Conservation (phyloP, 2,888 invertebrate genomes). For the Scelioninae gen. 2 region DNA sequence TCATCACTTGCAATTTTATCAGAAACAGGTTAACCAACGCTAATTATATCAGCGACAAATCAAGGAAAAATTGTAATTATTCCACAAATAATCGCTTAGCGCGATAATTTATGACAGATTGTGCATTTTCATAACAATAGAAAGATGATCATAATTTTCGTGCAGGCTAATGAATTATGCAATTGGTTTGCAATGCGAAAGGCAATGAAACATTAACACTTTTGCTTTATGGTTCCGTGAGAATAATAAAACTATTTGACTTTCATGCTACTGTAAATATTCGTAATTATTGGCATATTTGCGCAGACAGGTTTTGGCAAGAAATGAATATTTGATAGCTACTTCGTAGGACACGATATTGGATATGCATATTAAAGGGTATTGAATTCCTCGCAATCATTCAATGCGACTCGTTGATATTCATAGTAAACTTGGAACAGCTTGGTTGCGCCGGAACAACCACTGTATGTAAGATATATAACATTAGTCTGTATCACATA, state of each 20-base stretch:
- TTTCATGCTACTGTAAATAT: slow-evolving; percentile 36
- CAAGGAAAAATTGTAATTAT: slow-evolving; percentile 22
- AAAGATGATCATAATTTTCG: slow-evolving; percentile 12
- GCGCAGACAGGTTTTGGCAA: slow-evolving; percentile 37
- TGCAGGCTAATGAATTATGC: slow-evolving; percentile 35
- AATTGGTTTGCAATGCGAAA: background rate
- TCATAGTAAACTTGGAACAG: slow-evolving; percentile 58
- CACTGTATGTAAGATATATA: slow-evolving; percentile 32
- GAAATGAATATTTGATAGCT: slow-evolving; percentile 61
- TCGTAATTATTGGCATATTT: slow-evolving; percentile 34
- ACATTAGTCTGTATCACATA: slow-evolving; percentile 25
- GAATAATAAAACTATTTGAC: slow-evolving; percentile 51
- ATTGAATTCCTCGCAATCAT: slow-evolving; percentile 57
- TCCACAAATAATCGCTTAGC: slow-evolving; percentile 27
- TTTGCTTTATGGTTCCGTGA: slow-evolving; percentile 14
- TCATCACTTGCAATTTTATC: background rate
- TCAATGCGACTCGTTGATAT: slow-evolving; percentile 60
- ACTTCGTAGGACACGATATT: slow-evolving; percentile 54
- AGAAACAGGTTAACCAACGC: background rate
- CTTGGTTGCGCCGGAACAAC: slow-evolving; percentile 34
- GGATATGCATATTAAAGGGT: slow-evolving; percentile 59
- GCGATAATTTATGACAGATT: slow-evolving; percentile 4
- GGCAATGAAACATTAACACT: slow-evolving; percentile 31
- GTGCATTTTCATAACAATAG: slow-evolving; percentile 33
- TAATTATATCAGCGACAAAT: slow-evolving; percentile 3